phyloP scores from a whole-genome alignment of 2,888 invertebrate genomes.

The Diploptera punctata region DNA sequence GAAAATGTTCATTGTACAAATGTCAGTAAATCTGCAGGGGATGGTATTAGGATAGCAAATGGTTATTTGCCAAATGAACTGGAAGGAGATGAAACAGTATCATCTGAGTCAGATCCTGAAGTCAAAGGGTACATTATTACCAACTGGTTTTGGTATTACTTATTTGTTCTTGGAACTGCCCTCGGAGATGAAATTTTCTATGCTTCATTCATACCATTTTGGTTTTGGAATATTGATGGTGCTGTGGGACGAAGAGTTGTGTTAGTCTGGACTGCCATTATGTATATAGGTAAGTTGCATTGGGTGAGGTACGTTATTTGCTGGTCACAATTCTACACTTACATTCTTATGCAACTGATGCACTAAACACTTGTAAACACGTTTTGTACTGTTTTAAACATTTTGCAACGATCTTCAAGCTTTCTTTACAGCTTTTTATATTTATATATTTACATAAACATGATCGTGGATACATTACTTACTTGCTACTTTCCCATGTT shows the following conservation, averaged over 20 bases:
- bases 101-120: slow-evolving; percentile 53
- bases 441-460: no score
- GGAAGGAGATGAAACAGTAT: slow-evolving; percentile 56
- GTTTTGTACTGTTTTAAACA: no score
- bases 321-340: no score
- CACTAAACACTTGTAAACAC: no score
- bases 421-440: no score
- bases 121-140: slow-evolving; percentile 62
- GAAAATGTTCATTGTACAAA: slow-evolving; percentile 46
- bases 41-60: slow-evolving; percentile 43
- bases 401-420: no score
- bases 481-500: no score
- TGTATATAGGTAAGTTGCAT: slow-evolving; percentile 80
- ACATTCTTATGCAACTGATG: no score
- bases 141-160: slow-evolving; percentile 82
- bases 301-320: no score
- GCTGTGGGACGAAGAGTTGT: slow-evolving; percentile 84
- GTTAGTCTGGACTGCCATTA: slow-evolving; percentile 80
- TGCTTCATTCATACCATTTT: slow-evolving; percentile 88
- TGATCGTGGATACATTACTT: no score
- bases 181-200: slow-evolving; percentile 93
- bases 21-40: slow-evolving; percentile 6
- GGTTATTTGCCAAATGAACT: slow-evolving; percentile 47
- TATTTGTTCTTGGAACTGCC: slow-evolving; percentile 85
- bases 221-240: slow-evolving; percentile 94